Conservation (phyloP, 2,797 vertebrate species). For the Triplophysa bombifrons region DNA sequence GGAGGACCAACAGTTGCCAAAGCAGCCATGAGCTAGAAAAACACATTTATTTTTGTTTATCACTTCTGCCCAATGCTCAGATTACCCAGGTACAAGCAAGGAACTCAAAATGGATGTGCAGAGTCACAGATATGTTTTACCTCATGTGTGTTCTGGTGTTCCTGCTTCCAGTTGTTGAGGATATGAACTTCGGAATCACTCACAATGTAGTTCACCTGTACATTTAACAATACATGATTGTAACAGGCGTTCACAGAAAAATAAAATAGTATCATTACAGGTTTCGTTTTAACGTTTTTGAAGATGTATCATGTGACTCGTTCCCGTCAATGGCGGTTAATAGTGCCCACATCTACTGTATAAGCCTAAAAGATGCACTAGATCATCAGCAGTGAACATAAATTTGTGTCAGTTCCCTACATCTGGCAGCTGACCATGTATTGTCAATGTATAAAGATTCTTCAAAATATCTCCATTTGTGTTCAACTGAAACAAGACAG, state of each 20-base stretch:
- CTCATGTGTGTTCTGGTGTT: conserved; percentile 94
- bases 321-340: background rate
- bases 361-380: background rate
- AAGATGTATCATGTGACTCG: background rate
- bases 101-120: background rate
- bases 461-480: no score
- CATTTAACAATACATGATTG: conserved; percentile 26
- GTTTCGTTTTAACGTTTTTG: background rate
- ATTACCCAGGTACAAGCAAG: background rate
- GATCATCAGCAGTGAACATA: background rate
- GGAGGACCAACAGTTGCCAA: conserved; percentile 95
- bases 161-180: conserved; percentile 93
- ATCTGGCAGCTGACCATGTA: no score
- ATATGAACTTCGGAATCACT: conserved; percentile 97
- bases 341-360: no score
- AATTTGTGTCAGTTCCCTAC: no score
- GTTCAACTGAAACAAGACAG: no score
- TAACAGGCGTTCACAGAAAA: background rate
- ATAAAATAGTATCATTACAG: background rate
- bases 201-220: conserved; percentile 94
- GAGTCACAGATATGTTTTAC: conserved; percentile 67
- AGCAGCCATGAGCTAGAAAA: conserved; percentile 88
- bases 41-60: background rate
- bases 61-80: background rate
- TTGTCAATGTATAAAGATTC: no score